phyloP scores from a whole-genome alignment of 2,888 invertebrate genomes.

The Rhaphigaster nebulosa region DNA sequence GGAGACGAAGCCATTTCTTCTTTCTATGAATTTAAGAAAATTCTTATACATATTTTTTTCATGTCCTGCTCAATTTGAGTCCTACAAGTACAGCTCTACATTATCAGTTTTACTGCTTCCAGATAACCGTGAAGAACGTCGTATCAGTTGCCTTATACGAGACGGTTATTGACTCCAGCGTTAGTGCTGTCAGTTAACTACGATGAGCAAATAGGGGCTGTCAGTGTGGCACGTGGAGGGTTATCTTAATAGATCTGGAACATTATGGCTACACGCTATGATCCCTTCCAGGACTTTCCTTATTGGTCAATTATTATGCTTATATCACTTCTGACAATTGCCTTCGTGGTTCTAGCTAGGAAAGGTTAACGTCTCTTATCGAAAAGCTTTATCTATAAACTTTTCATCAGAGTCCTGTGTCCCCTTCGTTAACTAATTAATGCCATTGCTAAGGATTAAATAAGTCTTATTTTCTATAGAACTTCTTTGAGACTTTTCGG shows the following conservation, averaged over 20 bases:
- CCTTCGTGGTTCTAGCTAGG: background rate
- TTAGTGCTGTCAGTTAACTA: slow-evolving; percentile 9
- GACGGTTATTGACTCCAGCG: background rate
- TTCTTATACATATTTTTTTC: no score
- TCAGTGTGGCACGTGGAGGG: background rate
- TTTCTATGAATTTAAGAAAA: no score
- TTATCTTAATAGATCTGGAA: slow-evolving; percentile 54
- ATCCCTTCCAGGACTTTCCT: background rate
- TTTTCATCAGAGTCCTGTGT: no score
- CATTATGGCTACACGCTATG: slow-evolving; percentile 25
- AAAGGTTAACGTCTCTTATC: background rate
- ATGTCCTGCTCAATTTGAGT: no score
- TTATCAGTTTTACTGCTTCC: no score
- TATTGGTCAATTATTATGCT: background rate
- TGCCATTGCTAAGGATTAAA: no score
- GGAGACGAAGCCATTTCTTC: no score
- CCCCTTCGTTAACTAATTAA: no score
- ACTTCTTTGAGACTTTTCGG: no score
- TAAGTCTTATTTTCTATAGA: no score
- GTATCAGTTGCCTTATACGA: background rate
- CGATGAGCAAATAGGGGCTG: background rate
- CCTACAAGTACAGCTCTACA: no score
- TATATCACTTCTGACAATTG: background rate
- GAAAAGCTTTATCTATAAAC: background rate
- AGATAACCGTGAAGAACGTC: background rate